Evolutionary conservation across 2,113 vertebrate species (phyloP).

Genomic region (Lathamus discolor): DNA sequence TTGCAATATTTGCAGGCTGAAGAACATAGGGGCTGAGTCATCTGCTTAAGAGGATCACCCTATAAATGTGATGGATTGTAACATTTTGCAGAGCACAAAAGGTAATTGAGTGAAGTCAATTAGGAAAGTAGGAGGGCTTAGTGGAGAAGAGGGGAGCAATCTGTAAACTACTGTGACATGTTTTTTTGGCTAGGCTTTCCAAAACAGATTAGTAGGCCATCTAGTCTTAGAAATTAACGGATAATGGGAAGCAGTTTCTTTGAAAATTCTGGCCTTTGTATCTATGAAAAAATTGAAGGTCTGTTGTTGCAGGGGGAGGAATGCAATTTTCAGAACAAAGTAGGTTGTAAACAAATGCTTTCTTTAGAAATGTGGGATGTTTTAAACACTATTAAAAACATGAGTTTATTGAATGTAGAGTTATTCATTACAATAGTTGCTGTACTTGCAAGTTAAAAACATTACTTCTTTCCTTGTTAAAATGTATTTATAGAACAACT

Average conservation of each 20-base stretch:
- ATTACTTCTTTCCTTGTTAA: conserved; percentile 3
- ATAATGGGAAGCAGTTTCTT: neutral
- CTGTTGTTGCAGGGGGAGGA: neutral
- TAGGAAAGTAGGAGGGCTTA: conserved; percentile 49
- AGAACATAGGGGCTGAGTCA: conserved; percentile 38
- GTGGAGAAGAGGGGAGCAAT: neutral
- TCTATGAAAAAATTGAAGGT: neutral
- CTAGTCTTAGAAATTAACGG: neutral
- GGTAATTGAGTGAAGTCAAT: conserved; percentile 54
- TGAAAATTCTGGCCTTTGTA: neutral
- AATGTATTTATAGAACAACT: neutral
- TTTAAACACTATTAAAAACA: neutral
- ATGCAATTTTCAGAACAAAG: neutral
- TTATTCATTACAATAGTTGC: neutral
- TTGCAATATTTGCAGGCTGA: neutral
- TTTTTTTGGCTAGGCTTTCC: neutral
- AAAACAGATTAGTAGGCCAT: neutral
- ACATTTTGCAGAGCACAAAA: conserved; percentile 37
- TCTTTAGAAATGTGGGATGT: neutral
- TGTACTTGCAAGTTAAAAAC: neutral
- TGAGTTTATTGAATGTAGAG: neutral
- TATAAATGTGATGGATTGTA: conserved; percentile 51
- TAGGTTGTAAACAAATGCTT: neutral
- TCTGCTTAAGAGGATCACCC: conserved; percentile 15
- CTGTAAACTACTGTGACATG: neutral